Percentiles rank a stretch among this genome's conserved stretches.
Conservation (phyloP, 2,888 invertebrate species). For the Labia minor region DNA sequence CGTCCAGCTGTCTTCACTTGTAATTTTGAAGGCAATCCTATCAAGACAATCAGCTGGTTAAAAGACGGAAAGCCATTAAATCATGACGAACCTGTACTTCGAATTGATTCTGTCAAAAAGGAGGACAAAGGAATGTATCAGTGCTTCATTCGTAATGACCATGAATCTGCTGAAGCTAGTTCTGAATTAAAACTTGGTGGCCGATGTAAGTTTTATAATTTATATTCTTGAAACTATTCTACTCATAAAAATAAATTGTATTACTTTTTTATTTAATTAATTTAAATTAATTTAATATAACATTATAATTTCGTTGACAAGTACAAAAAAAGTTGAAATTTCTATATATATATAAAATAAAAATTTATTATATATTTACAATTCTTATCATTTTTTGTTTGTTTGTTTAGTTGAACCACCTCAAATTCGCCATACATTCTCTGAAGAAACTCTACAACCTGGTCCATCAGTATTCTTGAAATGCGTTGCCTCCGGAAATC, state of each 20-base stretch:
- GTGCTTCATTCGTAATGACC: conserved; percentile 85
- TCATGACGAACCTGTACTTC: conserved; percentile 67
- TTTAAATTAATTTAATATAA: too few relatives aligned
- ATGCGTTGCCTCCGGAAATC: conserved; percentile 89
- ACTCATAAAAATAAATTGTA: conserved; percentile 9
- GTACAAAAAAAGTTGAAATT: too few relatives aligned
- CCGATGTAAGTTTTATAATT: conserved; percentile 50
- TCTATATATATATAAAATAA: too few relatives aligned
- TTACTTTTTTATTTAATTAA: conserved; percentile 22
- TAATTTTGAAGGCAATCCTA: conserved; percentile 79
- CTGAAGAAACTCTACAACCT: conserved; percentile 79
- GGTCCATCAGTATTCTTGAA: conserved; percentile 81
- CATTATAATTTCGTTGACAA: too few relatives aligned
- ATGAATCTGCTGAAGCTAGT: conserved; percentile 85
- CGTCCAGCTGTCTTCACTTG: conserved; percentile 86
- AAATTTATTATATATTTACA: too few relatives aligned
- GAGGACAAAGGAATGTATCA: conserved; percentile 97
- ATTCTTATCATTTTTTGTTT: too few relatives aligned
- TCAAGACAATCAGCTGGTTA: conserved; percentile 82
- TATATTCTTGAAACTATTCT: not conserved
- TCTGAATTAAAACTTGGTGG: conserved; percentile 89
- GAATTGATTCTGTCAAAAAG: conserved; percentile 82
- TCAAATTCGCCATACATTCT: conserved; percentile 74
- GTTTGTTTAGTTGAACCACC: conserved; percentile 69
- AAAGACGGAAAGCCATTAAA: conserved; percentile 83